Evolutionary conservation across 2,888 invertebrate genomes (phyloP), one percentile per base, ranked within the genome.

Genomic region (Aphodius sticticus): DNA sequence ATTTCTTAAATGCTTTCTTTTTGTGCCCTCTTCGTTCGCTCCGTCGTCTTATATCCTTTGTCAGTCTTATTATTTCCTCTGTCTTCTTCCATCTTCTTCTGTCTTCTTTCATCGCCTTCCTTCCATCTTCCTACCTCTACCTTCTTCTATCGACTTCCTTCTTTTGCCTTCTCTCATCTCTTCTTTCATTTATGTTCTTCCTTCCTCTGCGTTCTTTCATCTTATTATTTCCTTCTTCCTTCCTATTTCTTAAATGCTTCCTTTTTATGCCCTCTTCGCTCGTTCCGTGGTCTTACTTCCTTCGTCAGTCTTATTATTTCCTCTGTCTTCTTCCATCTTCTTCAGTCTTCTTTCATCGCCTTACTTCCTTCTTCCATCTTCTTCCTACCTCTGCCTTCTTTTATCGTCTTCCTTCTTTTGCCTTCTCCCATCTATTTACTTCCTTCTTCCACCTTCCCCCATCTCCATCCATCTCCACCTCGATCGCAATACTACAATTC

Each of bases 241-340:
- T 35, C 9, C 9, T 12, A 2, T 35, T 16, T 14, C 16, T 36
- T 15, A 69, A 69, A n/a, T n/a, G n/a, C n/a, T n/a, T 16, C 35
- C 15, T n/a, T 6, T 35, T 9, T 69, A 1, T 14, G 16, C 16
- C 69, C n/a, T 6, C 26, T 35, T 15, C 9, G 37, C 15, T 77
- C 26, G 3, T 16, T 36, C n/a, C n/a, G 16, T 71, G 15, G 12
- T 16, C 36, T n/a, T 16, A 9, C 9, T 36, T 15, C 16, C 38
- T 16, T n/a, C 14, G 70, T 15, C 15, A 12, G 14, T 38, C 14
- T 26, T 12, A 26, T 6, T 16, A 14, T 53, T 16, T n/a, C 75
- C 75, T 37, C 69, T 77, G 77, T 69, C 77, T 16, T 69, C 9
- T 12, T 26, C 26, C 26, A 26, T 26, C 26, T 26, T 26, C 26